Base-by-base conservation (phyloP, 2,797 vertebrate genomes). In the Megalops cyprinoides region DNA sequence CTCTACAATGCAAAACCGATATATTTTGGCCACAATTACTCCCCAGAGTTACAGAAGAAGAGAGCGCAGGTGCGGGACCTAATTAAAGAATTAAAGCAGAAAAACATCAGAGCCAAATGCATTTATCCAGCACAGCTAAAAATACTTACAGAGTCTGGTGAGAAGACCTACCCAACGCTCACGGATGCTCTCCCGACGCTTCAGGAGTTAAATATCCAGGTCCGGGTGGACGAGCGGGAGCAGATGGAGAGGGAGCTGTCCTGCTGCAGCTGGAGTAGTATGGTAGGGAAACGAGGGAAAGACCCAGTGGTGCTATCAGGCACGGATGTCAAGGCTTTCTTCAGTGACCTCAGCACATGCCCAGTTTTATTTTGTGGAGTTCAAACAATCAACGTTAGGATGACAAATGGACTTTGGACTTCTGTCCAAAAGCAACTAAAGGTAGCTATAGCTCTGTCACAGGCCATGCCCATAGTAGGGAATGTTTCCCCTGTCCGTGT, bases 91-190 rank as follows among this genome's bases (percentile, higher is more conserved):
- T 55, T 81, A 25, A 78, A 74, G 23, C 8, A 6, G 20, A 85
- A 79, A 9, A 62, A 77, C 53, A 67, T 79, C 4, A 34, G 37
- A 15, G 82, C 75, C 0, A 80, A 81, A 10, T 84, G 77, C 53
- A 23, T 80, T 0, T 84, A 78, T 25, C 84, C 74, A 23, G 78
- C 80, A 76, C 78, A 84, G 14, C 67, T 84, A 53, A 85, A 37
- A 44, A 46, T 80, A 2, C 46, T 0, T 4, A 4, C 9, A 18
- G 39, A 49, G 0, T 1, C 18, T 0, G 79, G 79, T 8, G 60
- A 71, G 7, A 78, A 83, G 74, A 82, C 62, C 0, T 79, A 75
- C 49, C 23, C 28, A 31, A 80, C 56, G 5, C 48, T 85, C 12
- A 51, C 25, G 23, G 79, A 82, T 51, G 51, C 81, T 18, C 37